Evolutionary conservation across 2,797 vertebrate genomes (phyloP).

Genomic region (Delichon dasypus): DNA sequence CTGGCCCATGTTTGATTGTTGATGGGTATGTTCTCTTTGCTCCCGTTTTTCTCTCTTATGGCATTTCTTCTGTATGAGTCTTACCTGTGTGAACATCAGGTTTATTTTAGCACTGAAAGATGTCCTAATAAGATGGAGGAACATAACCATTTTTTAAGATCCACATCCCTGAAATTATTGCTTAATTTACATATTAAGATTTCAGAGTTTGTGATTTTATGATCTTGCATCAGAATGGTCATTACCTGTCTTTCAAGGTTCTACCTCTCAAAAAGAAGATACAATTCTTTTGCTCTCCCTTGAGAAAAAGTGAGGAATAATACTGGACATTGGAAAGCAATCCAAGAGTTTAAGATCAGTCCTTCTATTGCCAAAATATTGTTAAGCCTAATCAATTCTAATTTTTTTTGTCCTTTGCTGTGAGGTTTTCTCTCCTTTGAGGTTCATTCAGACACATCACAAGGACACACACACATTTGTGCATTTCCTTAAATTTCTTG

Average conservation of each 20-base stretch:
- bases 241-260: constrained; percentile 3
- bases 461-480: neutral
- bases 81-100: neutral
- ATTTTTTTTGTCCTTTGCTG: neutral
- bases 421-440: neutral
- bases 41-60: neutral
- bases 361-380: neutral
- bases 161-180: neutral
- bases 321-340: neutral
- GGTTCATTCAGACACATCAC: neutral
- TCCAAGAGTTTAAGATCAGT: neutral
- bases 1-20: constrained; percentile 22
- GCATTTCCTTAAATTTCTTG: neutral
- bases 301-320: neutral
- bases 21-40: neutral
- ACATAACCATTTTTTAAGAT: constrained; percentile 27
- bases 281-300: neutral
- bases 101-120: neutral
- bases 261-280: constrained; percentile 6
- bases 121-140: neutral
- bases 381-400: neutral
- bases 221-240: neutral
- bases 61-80: constrained; percentile 8
- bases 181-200: constrained; percentile 12
- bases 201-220: constrained; percentile 9